phyloP scores from a whole-genome alignment of 2,797 vertebrate species.

The Sebastes vulpes region DNA sequence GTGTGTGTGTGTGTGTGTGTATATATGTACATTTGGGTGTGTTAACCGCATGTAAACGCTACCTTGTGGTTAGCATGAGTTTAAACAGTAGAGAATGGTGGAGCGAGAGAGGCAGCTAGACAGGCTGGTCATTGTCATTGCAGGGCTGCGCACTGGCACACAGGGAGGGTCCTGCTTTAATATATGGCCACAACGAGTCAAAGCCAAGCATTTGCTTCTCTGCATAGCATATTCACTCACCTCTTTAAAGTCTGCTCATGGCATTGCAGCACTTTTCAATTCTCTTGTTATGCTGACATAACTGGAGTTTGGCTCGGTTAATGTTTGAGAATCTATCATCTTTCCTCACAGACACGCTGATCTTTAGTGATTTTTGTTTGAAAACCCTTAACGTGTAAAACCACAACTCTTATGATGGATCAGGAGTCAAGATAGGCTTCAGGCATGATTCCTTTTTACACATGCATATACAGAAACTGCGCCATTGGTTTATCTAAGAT shows the following conservation, averaged over 20 bases:
- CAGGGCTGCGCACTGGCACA: conserved; percentile 46
- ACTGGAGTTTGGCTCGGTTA: not conserved
- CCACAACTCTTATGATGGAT: not conserved
- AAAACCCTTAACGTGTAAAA: not conserved
- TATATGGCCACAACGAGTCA: conserved; percentile 55
- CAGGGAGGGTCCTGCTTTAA: conserved; percentile 68
- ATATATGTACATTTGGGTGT: conserved; percentile 63
- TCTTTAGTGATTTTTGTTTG: not conserved
- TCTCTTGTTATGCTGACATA: not conserved
- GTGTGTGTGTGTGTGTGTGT: conserved; percentile 15
- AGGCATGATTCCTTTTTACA: not conserved
- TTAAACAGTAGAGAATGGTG: conserved; percentile 77
- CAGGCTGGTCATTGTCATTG: conserved; percentile 83
- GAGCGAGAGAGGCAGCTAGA: conserved; percentile 66
- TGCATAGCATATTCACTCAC: conserved; percentile 17
- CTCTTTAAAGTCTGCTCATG: conserved; percentile 11
- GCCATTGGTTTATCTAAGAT: not conserved
- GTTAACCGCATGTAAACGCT: conserved; percentile 76
- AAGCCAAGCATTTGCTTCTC: conserved; percentile 31
- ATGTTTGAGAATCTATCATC: conserved; percentile 16
- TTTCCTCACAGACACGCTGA: not conserved
- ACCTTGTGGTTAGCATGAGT: conserved; percentile 80
- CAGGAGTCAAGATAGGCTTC: not conserved
- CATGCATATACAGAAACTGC: not conserved
- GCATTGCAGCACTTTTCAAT: conserved; percentile 4